Evolutionary conservation across 1,140 invertebrate genomes (phyloP).

Genomic region (Dinothrombium tinctorium): DNA sequence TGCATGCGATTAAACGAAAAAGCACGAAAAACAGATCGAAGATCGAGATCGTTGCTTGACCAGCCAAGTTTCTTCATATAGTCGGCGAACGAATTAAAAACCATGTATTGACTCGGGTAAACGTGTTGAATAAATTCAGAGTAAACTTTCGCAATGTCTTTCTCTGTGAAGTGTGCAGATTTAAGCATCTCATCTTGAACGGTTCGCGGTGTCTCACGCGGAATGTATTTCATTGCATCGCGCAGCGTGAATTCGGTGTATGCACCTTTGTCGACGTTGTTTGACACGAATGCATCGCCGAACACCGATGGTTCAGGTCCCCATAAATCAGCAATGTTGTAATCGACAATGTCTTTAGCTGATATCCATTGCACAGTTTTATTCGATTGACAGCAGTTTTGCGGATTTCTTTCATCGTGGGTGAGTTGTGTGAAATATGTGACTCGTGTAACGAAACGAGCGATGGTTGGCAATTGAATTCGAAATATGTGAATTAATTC

Average conservation of each 20-base stretch:
- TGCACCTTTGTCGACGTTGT: constrained; percentile 1
- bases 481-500: constrained; percentile 10
- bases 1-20: constrained; percentile 1
- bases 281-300: constrained; percentile 2
- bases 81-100: constrained; percentile 8
- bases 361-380: constrained; percentile 2
- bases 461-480: constrained; percentile 9
- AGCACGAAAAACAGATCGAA: neutral
- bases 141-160: constrained; percentile 9
- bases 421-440: constrained; percentile 6
- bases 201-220: neutral
- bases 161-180: constrained; percentile 8
- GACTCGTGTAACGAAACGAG: constrained; percentile 9
- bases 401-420: neutral
- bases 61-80: constrained; percentile 11
- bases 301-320: constrained; percentile 8
- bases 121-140: constrained; percentile 12
- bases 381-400: constrained; percentile 6
- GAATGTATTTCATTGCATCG: constrained; percentile 4
- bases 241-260: constrained; percentile 6
- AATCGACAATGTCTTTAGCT: neutral
- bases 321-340: constrained; percentile 2
- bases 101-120: constrained; percentile 11
- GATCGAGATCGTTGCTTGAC: neutral
- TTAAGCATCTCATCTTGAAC: constrained; percentile 9